phyloP scores from a whole-genome alignment of 2,888 invertebrate species.

The Mamestra brassicae region DNA sequence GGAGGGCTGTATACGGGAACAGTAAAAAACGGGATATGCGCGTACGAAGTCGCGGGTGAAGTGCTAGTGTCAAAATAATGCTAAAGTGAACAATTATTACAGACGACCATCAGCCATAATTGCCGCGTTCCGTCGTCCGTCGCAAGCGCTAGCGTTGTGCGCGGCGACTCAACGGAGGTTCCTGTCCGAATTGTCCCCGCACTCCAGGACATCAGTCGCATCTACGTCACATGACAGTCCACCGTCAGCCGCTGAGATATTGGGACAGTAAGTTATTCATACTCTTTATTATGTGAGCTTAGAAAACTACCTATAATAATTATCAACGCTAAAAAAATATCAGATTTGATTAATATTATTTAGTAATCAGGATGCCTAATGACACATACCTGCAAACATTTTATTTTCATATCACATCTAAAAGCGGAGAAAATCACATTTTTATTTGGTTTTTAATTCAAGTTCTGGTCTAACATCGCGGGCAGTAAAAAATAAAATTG shows the following conservation, averaged over 20 bases:
- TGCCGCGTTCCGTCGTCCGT: constrained; percentile 92
- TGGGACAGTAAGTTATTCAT: constrained; percentile 80
- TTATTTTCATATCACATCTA: too few species aligned
- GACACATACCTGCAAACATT: too few species aligned
- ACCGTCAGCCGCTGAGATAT: constrained; percentile 84
- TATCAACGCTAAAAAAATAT: too few species aligned
- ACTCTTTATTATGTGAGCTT: constrained; percentile 1
- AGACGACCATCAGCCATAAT: constrained; percentile 92
- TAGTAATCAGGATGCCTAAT: too few species aligned
- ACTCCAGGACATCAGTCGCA: constrained; percentile 84
- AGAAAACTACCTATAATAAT: not conserved
- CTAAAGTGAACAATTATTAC: not conserved
- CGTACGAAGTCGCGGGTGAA: too few species aligned
- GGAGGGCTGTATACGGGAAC: too few species aligned
- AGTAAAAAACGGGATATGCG: too few species aligned
- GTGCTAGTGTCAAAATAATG: not conserved
- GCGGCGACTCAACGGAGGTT: constrained; percentile 89
- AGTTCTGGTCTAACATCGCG: too few species aligned
- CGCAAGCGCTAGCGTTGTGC: constrained; percentile 91
- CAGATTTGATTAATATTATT: too few species aligned
- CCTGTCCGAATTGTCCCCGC: constrained; percentile 83
- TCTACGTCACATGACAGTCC: constrained; percentile 83
- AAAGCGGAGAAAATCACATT: too few species aligned
- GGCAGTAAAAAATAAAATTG: too few species aligned
- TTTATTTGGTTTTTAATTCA: too few species aligned